Conservation (phyloP, 2,797 vertebrate species). For the Odontamblyopus rebecca region DNA sequence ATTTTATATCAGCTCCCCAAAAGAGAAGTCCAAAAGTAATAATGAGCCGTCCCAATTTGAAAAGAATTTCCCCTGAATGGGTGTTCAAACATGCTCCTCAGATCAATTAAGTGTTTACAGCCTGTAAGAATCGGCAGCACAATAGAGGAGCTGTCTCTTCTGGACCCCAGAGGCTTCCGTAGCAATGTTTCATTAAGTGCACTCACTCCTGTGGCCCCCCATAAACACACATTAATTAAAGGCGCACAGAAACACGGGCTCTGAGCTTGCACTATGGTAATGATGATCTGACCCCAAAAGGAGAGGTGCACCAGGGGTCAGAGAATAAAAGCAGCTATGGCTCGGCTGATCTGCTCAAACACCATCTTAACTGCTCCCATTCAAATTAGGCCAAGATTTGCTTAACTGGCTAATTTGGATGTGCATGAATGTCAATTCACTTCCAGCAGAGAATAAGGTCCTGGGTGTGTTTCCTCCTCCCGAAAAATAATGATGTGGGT, state of each 20-base stretch:
- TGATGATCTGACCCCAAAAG: constrained; percentile 98
- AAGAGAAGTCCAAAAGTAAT: constrained; percentile 72
- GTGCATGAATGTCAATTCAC: constrained; percentile 94
- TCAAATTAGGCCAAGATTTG: constrained; percentile 97
- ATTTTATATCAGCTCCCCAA: constrained; percentile 44
- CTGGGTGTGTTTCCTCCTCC: constrained; percentile 38
- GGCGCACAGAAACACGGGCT: constrained; percentile 96
- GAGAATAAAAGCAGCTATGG: constrained; percentile 92
- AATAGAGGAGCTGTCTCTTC: constrained; percentile 92
- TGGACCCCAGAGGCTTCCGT: constrained; percentile 91
- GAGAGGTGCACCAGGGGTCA: constrained; percentile 94
- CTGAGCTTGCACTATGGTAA: constrained; percentile 99
- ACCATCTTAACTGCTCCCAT: constrained; percentile 92
- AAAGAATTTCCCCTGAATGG: constrained; percentile 68
- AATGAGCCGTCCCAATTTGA: constrained; percentile 62
- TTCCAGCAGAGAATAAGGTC: constrained; percentile 79
- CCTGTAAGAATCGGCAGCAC: constrained; percentile 93
- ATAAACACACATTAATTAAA: constrained; percentile 99
- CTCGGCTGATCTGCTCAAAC: constrained; percentile 94
- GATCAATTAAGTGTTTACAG: constrained; percentile 99
- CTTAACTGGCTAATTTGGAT: constrained; percentile 98
- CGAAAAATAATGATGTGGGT: constrained; percentile 70
- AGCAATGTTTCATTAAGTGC: constrained; percentile 98
- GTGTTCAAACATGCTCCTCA: constrained; percentile 85
- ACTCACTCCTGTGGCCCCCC: constrained; percentile 93